Evolutionary conservation across 2,113 vertebrate species (phyloP).

Genomic region (Macrotis lagotis): DNA sequence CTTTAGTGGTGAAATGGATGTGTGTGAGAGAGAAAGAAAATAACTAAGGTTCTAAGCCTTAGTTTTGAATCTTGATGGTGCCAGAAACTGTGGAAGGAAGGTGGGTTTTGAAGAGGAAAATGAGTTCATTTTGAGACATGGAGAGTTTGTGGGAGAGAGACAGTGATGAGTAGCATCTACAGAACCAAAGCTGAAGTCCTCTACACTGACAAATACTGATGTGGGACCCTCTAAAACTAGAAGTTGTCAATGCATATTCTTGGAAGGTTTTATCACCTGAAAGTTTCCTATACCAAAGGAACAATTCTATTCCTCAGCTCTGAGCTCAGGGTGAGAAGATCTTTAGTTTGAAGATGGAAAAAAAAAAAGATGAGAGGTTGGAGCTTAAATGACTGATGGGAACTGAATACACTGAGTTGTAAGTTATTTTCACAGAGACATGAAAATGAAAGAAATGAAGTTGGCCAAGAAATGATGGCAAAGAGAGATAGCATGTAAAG

Average conservation of each 20-base stretch:
- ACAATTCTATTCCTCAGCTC: background rate
- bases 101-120: background rate
- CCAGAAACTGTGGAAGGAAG: background rate
- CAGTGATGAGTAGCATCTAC: background rate
- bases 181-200: background rate
- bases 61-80: background rate
- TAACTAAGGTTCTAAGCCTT: background rate
- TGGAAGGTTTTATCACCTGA: background rate
- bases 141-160: background rate
- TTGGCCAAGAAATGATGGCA: background rate
- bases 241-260: background rate
- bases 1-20: background rate
- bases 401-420: background rate
- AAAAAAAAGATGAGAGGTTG: background rate
- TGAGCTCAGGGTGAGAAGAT: background rate
- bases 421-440: background rate
- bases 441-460: background rate
- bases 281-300: background rate
- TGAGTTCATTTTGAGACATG: background rate
- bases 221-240: constrained; percentile 18
- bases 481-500: background rate
- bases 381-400: background rate
- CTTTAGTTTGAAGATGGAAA: background rate
- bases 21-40: background rate
- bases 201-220: background rate